Conservation (phyloP, 37 sponge, comb jelly and placozoan genomes). For the Geodia barretti region DNA sequence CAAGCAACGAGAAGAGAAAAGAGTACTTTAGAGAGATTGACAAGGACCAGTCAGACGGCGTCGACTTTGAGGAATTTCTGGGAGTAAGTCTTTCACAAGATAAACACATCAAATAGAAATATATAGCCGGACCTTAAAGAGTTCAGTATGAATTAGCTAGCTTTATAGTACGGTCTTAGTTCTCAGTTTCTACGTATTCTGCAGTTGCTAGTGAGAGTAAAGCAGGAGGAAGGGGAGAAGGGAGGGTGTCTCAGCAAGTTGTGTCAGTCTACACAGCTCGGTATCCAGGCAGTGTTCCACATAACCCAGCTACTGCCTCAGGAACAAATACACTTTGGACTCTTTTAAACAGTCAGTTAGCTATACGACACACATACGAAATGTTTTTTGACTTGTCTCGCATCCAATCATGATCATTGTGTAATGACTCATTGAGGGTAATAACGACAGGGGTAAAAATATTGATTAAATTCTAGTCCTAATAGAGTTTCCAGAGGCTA, state of each 20-base stretch:
- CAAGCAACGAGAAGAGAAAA: conserved; percentile 31
- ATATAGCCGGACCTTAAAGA: too few species aligned
- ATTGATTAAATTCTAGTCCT: background rate
- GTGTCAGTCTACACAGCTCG: background rate
- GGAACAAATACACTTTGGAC: background rate
- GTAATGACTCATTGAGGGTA: background rate
- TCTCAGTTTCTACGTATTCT: background rate
- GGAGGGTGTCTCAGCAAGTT: background rate
- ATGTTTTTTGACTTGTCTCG: too few species aligned
- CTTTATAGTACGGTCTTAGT: background rate
- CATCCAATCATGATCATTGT: too few species aligned
- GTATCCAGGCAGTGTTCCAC: background rate
- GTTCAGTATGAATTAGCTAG: too few species aligned
- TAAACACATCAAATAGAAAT: too few species aligned
- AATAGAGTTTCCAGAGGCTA: conserved; percentile 75
- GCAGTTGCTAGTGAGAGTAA: background rate
- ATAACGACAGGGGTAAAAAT: background rate
- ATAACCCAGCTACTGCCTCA: background rate
- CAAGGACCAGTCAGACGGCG: conserved; percentile 41
- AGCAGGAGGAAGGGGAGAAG: background rate
- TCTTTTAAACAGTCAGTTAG: too few species aligned
- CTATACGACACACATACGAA: too few species aligned
- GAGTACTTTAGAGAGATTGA: conserved; percentile 43
- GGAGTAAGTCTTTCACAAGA: too few species aligned
- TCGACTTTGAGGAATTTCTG: conserved; percentile 64